Conservation (phyloP, 2,113 vertebrate species). For the Mobula hypostoma region DNA sequence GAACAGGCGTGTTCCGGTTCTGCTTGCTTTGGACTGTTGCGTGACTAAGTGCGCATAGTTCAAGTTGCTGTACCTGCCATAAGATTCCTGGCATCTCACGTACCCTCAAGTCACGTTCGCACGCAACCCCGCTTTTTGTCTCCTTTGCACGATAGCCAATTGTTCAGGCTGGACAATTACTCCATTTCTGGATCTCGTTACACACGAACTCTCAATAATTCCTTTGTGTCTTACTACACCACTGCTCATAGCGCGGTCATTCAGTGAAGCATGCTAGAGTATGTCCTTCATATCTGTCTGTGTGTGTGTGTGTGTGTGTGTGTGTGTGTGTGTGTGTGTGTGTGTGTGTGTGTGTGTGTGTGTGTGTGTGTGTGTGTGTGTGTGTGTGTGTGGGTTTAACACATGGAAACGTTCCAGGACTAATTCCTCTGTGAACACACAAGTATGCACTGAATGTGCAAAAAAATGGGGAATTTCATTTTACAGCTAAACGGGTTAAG, state of each 20-base stretch:
- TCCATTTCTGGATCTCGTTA: slow-evolving; percentile 10
- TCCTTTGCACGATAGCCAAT: background rate
- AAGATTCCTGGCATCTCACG: slow-evolving; percentile 31
- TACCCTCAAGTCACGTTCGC: slow-evolving; percentile 10
- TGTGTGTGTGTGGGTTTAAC: background rate
- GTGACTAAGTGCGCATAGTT: slow-evolving; percentile 13
- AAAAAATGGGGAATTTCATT: background rate
- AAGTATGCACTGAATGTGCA: background rate
- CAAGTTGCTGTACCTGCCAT: slow-evolving; percentile 28
- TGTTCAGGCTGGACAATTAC: slow-evolving; percentile 24
- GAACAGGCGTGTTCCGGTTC: background rate
- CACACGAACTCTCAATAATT: background rate
- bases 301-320: background rate
- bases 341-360: background rate
- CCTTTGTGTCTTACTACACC: background rate
- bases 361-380: background rate
- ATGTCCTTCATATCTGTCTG: background rate
- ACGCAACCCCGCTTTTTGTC: slow-evolving; percentile 11
- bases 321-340: too few species aligned
- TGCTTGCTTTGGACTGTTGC: slow-evolving; percentile 14
- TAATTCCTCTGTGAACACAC: background rate
- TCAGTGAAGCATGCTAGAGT: background rate
- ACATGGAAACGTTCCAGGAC: background rate
- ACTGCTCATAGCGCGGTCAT: background rate
- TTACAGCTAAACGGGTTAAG: background rate